A percentile compares a stretch with the other conserved stretches of the same genome.
These are phyloP conservation scores for Drosophila borealis DNA, from an alignment of 2,888 invertebrate genomes.

Conservation along the genomic window DNA sequence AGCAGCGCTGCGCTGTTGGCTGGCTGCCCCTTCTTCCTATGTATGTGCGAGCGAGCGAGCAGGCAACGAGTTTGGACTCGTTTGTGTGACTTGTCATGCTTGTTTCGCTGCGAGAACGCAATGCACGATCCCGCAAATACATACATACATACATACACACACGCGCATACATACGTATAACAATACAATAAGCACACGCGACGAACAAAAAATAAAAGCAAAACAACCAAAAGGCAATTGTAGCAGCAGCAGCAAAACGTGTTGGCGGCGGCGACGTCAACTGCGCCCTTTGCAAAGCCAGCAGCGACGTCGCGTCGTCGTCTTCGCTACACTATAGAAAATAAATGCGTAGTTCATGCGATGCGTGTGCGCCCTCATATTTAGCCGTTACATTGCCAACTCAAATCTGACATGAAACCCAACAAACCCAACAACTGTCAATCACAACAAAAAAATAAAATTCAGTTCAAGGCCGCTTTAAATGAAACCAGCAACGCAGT, in stretches of 20 bases:
- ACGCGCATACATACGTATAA: conserved; percentile 10
- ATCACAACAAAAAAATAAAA: conserved; percentile 44
- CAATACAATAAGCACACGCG: conserved; percentile 62
- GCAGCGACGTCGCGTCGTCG: conserved; percentile 14
- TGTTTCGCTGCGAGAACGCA: conserved; percentile 59
- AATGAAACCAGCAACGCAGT: conserved; percentile 63
- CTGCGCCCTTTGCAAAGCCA: conserved; percentile 35
- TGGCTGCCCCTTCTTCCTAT: conserved; percentile 65
- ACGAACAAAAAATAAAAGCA: conserved; percentile 54
- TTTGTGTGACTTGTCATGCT: conserved; percentile 68
- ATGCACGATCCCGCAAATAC: conserved; percentile 51
- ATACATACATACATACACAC: conserved; percentile 5
- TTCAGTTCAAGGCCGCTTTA: conserved; percentile 81
- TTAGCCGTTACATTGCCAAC: conserved; percentile 18
- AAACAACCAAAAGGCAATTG: conserved; percentile 43
- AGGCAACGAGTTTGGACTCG: conserved; percentile 52
- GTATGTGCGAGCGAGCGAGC: conserved; percentile 51
- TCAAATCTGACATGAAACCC: conserved; percentile 38
- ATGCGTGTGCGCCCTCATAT: conserved; percentile 18
- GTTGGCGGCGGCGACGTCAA: conserved; percentile 21
- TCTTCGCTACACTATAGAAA: conserved; percentile 41
- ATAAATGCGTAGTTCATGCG: conserved; percentile 65
- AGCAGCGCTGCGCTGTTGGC: conserved; percentile 52
- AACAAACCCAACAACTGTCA: conserved; percentile 28
- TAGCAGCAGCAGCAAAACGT: conserved; percentile 34